Base-by-base conservation (phyloP, 2,113 vertebrate species). In the Taurulus bubalis region DNA sequence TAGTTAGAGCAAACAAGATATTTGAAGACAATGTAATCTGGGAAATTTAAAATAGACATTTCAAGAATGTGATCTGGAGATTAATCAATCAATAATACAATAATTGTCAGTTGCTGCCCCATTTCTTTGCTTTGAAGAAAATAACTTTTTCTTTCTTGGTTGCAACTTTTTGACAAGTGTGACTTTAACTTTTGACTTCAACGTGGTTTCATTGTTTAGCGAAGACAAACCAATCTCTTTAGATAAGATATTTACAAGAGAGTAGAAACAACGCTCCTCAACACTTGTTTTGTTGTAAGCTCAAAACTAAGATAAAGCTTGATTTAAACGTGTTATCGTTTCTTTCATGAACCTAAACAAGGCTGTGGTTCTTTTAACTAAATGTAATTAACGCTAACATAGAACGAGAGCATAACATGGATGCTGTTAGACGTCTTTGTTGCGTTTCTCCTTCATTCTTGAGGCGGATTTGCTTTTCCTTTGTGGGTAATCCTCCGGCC, bases 401-500 rank as follows among this genome's bases (percentile, higher is more conserved):
- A 14, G 62, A 55, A 56, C 18, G 9, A 32, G 62, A 58, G 26
- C 24, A 28, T 3, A 28, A 28, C 26, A 16, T 32, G 58, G 58
- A 18, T 59, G 15, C 28, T 47, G 15, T 69, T 59, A 3, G 28
- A 12, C 51, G 0, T 53, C 34, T 28, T 20, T 55, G 6, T 26
- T 32, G 32, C 4, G 34, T 18, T 73, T 56, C 26, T 49, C 4
- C 58, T 71, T 71, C 38, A 49, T 82, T 82, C 77, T 69, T 59
- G 9, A 20, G 12, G 28, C n/a, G 77, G 72, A 77, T 87, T 89
- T 75, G 3, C 71, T 76, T 74, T 80, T 76, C 66, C 59, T 85
- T 58, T 73, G 38, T 55, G 16, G 1, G n/a, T 84, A 88, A 90
- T 90, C 85, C 88, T 47, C 24, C 77, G 4, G 53, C 22, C 77